A percentile compares a stretch with the other conserved stretches of the same genome.
These are phyloP conservation scores for Threskiornis aethiopicus DNA, from an alignment of 2,797 vertebrate genomes.

Conservation along the genomic window DNA sequence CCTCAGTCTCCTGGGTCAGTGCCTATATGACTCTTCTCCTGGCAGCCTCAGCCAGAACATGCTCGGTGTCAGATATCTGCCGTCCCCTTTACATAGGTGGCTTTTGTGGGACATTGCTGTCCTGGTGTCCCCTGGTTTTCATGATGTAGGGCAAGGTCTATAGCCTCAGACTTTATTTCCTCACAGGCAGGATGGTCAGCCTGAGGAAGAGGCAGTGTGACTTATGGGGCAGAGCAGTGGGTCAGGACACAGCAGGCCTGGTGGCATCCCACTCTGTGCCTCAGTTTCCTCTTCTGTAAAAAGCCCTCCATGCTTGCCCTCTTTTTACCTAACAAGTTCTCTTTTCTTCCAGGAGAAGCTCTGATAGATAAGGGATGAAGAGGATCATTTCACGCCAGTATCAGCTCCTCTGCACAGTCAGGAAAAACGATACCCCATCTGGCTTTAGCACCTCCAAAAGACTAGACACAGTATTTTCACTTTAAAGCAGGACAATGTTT, in stretches of 20 bases:
- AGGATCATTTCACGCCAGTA: slow-evolving; percentile 18
- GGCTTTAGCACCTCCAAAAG: slow-evolving; percentile 56
- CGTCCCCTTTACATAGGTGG: background rate
- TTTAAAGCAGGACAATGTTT: slow-evolving; percentile 69
- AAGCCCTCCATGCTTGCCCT: background rate
- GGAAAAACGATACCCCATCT: slow-evolving; percentile 9
- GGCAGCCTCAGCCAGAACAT: background rate
- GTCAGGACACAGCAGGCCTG: background rate
- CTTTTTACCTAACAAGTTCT: background rate
- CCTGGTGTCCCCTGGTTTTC: background rate
- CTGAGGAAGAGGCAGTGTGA: background rate
- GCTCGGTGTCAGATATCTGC: background rate
- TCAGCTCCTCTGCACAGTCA: slow-evolving; percentile 23
- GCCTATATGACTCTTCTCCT: background rate
- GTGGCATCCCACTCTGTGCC: background rate
- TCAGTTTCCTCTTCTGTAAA: background rate
- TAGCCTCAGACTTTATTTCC: background rate
- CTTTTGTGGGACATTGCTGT: background rate
- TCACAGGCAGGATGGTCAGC: background rate
- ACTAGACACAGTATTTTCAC: slow-evolving; percentile 68
- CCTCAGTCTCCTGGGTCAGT: background rate
- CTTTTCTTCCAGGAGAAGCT: slow-evolving; percentile 75
- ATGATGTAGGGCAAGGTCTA: background rate
- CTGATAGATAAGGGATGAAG: slow-evolving; percentile 68
- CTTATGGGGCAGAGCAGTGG: background rate